Base-by-base conservation (phyloP, 2,113 vertebrate species). In the Paedocypris sp. region DNA sequence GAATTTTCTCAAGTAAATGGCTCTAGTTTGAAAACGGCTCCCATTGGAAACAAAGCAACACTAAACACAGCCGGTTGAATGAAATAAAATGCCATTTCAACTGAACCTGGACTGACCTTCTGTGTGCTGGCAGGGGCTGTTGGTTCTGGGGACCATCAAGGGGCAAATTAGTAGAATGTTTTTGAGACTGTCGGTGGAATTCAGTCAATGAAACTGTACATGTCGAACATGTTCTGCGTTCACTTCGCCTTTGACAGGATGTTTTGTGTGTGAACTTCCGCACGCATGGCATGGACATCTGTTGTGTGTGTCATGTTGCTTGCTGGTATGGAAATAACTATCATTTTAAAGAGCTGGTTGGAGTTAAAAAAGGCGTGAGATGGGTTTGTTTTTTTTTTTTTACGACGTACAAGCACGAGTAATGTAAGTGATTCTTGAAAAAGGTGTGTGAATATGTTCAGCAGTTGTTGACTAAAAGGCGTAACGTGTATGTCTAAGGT, bases 1-100 rank as follows among this genome's bases (percentile, higher is more conserved):
- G 18, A 66, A 68, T 80, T 77, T 79, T 71, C 59, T 62, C 13
- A 54, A 60, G 35, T 23, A n/a, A 50, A 48, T 50, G 10, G 25
- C 47, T 47, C 13, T 16, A 19, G 54, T 43, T 46, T 61, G 39
- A 38, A 32, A 59, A 70, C 53, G 66, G 56, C 72, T 46, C 36
- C 48, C n/a, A 12, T 51, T 51, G 31, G 28, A n/a, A 70, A 66
- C 48, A 54, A 53, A 25, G 1, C 57, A 4, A 28, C 47, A 64
- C 45, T 18, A 13, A 39, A 39, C 19, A 11, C 6, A 16, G 2
- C 13, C 15, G 13, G 10, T 28, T 18, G 15, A 53, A 35, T 29
- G 23, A 5, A 7, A 22, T 3, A 5, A 26, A 32, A 47, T 25
- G 18, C 31, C 8, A 43, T 20, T 3, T 4, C 6, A 12, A 33